Conservation (phyloP, 2,888 invertebrate species). For the Luffia ferchaultella region DNA sequence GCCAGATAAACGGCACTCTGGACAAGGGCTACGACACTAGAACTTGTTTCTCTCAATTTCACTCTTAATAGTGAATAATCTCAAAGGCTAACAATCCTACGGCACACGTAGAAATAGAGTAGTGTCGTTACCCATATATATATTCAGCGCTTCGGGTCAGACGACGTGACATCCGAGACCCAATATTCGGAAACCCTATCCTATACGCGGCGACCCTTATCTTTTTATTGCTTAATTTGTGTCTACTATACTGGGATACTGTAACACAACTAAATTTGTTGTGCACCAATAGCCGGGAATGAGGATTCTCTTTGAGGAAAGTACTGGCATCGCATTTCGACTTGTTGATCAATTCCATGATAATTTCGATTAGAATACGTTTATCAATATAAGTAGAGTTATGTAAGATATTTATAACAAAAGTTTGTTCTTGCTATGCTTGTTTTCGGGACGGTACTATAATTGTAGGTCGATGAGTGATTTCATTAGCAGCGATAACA, state of each 20-base stretch:
- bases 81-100: too few species aligned
- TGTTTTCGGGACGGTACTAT: too few species aligned
- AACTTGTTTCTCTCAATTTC: too few species aligned
- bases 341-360: too few species aligned
- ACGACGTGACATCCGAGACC: not conserved
- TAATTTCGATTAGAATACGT: too few species aligned
- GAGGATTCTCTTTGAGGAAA: too few species aligned
- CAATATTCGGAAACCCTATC: not conserved
- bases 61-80: too few species aligned
- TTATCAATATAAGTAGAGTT: too few species aligned
- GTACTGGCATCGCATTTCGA: constrained; percentile 5
- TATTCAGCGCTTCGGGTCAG: not conserved
- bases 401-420: too few species aligned
- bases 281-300: not conserved
- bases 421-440: too few species aligned
- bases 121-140: not conserved
- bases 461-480: not conserved
- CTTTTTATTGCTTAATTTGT: constrained; percentile 30
- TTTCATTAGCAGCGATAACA: not conserved
- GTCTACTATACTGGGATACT: not conserved
- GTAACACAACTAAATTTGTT: not conserved
- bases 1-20: not conserved
- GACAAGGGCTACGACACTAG: too few species aligned
- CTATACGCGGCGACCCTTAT: constrained; percentile 19
- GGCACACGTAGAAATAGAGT: too few species aligned